Evolutionary conservation across 2,113 vertebrate species (phyloP).

Genomic region (Geococcyx californianus): DNA sequence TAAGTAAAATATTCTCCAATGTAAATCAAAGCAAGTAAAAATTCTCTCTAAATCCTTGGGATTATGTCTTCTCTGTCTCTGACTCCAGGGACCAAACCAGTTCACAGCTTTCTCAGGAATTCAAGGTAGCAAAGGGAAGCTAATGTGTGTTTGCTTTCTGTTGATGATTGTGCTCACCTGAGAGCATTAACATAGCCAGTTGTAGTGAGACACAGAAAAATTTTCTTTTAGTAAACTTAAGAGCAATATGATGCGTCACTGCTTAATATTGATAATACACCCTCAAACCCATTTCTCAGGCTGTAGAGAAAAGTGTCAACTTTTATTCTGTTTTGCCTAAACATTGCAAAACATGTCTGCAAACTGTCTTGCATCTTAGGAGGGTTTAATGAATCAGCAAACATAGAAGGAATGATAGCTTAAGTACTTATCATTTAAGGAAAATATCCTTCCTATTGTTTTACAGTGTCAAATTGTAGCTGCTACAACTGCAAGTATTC

Average conservation of each 20-base stretch:
- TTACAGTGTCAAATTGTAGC: not conserved
- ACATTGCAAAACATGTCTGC: not conserved
- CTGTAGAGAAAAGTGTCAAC: not conserved
- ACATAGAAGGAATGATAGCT: not conserved
- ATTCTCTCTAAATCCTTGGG: not conserved
- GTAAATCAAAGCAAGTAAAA: not conserved
- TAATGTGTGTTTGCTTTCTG: not conserved
- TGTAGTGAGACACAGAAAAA: not conserved
- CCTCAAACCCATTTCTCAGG: not conserved
- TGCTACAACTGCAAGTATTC: not conserved
- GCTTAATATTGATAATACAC: not conserved
- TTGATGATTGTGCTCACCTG: not conserved
- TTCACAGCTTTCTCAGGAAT: not conserved
- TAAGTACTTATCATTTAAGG: not conserved
- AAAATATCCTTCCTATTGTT: not conserved
- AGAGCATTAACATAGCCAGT: not conserved
- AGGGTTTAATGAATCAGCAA: not conserved
- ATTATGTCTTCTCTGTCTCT: not conserved
- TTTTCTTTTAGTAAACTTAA: not conserved
- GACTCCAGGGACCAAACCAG: fast-evolving
- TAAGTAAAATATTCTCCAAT: not conserved
- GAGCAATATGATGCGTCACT: not conserved
- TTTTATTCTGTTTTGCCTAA: not conserved
- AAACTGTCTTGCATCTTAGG: not conserved
- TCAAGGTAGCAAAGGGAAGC: not conserved